Percentiles rank a stretch among this genome's conserved stretches.
phyloP scores from a whole-genome alignment of 2,797 vertebrate genomes.

The Melanotaenia parkinsoni region DNA sequence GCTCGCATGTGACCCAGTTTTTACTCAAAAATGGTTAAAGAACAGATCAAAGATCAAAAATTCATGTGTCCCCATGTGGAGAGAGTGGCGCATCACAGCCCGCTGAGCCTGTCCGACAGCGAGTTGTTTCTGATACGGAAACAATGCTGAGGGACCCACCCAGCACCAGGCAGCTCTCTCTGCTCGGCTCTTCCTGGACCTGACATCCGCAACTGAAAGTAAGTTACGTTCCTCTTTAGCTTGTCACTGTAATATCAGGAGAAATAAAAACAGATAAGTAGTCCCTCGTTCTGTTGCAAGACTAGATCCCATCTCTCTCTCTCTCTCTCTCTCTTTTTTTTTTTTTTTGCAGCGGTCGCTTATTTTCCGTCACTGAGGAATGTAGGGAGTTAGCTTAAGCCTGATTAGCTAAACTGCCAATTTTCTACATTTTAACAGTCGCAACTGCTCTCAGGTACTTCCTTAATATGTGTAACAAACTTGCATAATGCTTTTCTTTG shows the following conservation, averaged over 20 bases:
- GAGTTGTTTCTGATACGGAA: slow-evolving; percentile 45
- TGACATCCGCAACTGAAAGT: slow-evolving; percentile 21
- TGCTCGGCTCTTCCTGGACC: slow-evolving; percentile 57
- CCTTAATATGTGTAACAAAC: background rate
- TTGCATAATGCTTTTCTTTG: rapidly evolving
- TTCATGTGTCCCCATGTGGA: background rate
- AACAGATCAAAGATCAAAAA: slow-evolving; percentile 1
- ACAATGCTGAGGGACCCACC: slow-evolving; percentile 54
- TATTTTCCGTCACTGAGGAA: background rate
- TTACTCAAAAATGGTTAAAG: no score
- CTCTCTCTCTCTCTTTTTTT: background rate
- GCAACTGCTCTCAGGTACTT: background rate
- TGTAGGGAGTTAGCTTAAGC: slow-evolving; percentile 42
- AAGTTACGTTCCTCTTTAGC: slow-evolving; percentile 16
- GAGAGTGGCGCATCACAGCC: background rate
- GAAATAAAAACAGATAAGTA: background rate
- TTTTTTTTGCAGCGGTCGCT: background rate
- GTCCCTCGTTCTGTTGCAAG: rapidly evolving
- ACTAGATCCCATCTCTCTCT: background rate
- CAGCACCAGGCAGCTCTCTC: slow-evolving; percentile 12
- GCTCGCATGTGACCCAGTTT: no score
- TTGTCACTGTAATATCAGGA: rapidly evolving
- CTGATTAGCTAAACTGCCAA: background rate
- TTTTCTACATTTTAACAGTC: background rate
- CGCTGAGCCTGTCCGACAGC: slow-evolving; percentile 3